These are phyloP conservation scores for Bubo bubo DNA, from an alignment of 2,113 vertebrate species.

Conservation along the genomic window DNA sequence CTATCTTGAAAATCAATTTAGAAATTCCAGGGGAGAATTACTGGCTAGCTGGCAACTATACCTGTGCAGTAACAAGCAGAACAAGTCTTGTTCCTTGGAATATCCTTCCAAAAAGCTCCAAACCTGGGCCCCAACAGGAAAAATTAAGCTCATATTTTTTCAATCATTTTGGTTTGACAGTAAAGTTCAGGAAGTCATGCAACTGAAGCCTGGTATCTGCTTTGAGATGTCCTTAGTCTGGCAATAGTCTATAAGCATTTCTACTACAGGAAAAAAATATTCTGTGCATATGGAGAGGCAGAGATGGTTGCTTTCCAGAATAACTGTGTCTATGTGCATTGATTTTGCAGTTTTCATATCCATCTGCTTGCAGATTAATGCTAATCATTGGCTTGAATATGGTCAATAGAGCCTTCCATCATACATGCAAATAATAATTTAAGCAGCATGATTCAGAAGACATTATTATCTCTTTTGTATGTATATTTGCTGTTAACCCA, in stretches of 20 bases:
- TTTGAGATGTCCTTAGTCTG: neutral
- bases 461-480: neutral
- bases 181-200: neutral
- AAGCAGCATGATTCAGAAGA: neutral
- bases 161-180: neutral
- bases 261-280: neutral
- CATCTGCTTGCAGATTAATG: neutral
- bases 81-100: neutral
- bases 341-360: constrained; percentile 23
- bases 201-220: neutral
- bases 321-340: neutral
- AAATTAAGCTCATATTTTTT: neutral
- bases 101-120: neutral
- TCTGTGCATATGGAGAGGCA: neutral
- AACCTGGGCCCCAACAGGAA: neutral
- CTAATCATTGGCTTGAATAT: neutral
- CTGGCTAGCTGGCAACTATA: neutral
- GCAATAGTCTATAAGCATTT: neutral
- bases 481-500: neutral
- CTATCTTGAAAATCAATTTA: neutral
- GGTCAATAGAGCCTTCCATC: neutral
- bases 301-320: neutral
- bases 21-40: neutral
- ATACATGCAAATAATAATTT: neutral
- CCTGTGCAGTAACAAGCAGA: neutral